Evolutionary conservation across 2,797 vertebrate genomes (phyloP).

Genomic region (Tamandua tetradactyla): DNA sequence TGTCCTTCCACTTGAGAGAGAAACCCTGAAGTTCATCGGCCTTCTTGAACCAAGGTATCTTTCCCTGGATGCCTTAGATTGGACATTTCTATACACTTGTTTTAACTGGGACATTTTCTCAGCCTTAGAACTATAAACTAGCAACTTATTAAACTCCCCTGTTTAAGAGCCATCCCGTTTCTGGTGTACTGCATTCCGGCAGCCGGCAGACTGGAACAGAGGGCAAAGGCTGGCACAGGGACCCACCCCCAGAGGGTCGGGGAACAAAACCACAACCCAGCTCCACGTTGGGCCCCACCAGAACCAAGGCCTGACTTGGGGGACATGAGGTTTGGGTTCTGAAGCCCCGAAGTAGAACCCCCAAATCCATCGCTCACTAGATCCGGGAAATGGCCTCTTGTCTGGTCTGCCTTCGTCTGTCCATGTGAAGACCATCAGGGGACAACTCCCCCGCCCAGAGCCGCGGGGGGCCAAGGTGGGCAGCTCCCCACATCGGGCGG

Average conservation of each 20-base stretch:
- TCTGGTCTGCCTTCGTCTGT: too few relatives aligned
- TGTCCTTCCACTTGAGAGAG: too few relatives aligned
- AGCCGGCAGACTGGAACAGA: too few relatives aligned
- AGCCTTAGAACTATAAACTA: too few relatives aligned
- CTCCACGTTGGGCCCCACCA: not conserved
- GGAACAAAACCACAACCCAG: not conserved
- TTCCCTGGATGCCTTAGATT: too few relatives aligned
- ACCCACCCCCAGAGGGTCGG: not conserved
- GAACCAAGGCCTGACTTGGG: not conserved
- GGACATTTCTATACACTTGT: too few relatives aligned
- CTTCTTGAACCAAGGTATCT: too few relatives aligned
- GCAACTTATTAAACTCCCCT: too few relatives aligned
- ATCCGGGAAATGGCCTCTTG: not conserved
- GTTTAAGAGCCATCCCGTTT: constrained; percentile 4
- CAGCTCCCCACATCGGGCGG: not conserved
- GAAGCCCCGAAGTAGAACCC: not conserved
- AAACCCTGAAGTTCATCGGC: too few relatives aligned
- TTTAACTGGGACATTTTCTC: too few relatives aligned
- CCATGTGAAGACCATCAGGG: too few relatives aligned
- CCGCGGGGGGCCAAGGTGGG: not conserved
- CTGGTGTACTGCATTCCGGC: too few relatives aligned
- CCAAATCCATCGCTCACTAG: not conserved
- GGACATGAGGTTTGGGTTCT: not conserved
- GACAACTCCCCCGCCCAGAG: not conserved
- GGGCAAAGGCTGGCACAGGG: not conserved